Evolutionary conservation across 2,797 vertebrate species (phyloP).

Genomic region (Lepidocolaptes lacrymiger): DNA sequence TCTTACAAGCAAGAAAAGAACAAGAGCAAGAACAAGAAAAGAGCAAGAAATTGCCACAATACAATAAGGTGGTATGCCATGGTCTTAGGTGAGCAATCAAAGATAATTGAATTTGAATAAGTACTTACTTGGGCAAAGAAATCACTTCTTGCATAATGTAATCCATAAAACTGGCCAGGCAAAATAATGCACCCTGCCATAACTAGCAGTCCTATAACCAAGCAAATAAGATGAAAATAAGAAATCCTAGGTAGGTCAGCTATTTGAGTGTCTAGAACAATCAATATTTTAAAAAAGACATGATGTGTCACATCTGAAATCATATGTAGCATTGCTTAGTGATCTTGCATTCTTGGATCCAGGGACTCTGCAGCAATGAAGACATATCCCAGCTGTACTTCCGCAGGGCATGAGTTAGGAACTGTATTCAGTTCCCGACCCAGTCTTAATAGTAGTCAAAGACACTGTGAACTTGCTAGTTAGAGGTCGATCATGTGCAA

Average conservation of each 20-base stretch:
- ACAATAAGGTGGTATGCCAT: not conserved
- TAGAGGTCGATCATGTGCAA: not conserved
- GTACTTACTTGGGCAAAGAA: not conserved
- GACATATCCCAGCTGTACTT: not conserved
- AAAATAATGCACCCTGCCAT: not conserved
- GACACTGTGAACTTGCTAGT: not conserved
- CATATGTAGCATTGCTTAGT: not conserved
- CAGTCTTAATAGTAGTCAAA: not conserved
- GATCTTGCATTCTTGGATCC: not conserved
- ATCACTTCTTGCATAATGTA: not conserved
- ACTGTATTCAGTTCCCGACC: not conserved
- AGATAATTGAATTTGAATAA: not conserved
- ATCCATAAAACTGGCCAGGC: not conserved
- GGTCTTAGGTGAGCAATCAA: not conserved
- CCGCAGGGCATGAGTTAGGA: not conserved
- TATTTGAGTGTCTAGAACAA: not conserved
- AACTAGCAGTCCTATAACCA: not conserved
- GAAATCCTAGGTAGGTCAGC: not conserved
- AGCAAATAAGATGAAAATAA: not conserved
- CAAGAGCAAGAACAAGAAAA: not conserved
- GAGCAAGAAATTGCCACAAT: not conserved
- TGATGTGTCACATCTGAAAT: not conserved
- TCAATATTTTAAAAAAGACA: not conserved
- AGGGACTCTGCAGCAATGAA: not conserved
- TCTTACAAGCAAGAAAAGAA: not conserved